Base-by-base conservation (phyloP, 2,797 vertebrate species). In the Naso thynnoides region DNA sequence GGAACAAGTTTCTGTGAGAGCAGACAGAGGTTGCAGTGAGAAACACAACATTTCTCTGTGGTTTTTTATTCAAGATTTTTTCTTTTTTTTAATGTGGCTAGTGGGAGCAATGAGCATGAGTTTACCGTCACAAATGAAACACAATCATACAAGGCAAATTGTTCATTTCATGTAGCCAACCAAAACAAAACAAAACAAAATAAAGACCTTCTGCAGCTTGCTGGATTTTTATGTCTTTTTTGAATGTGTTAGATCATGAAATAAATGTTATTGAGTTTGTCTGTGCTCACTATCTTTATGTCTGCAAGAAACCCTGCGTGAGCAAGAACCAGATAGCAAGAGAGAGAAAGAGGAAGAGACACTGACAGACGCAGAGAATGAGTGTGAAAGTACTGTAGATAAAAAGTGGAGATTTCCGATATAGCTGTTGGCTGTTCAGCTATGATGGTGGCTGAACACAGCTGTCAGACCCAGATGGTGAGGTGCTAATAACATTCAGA, bases 401-500 rank as follows among this genome's bases (percentile, higher is more conserved):
- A 83, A 86, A 87, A 78, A 76, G 78, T 57, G 57, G 69, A 79
- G 78, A 86, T 89, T 88, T 89, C 68, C 86, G 85, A 89, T 84
- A 81, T 84, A 79, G 89, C 89, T 84, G 76, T 89, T 88, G 90
- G 91, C 91, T 83, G 82, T 86, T 79, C 63, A 86, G 81, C 84
- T 86, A 88, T 84, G 81, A 87, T 85, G 85, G 85, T 88, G 87
- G 86, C 83, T 89, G 90, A 91, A 92, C 88, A 88, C 92, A 93
- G 92, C 91, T 92, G 92, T 90, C 89, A 90, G 82, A 89, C 86
- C 87, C 91, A 91, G 92, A 93, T 93, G 91, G 88, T 79, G 88
- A 88, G 90, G 89, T 86, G 89, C 89, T 94, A 93, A 93, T 93
- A 92, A 93, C 89, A 87, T 90, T 93, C 91, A 84, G 89, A 91